Evolutionary conservation across 2,888 invertebrate genomes (phyloP), one percentile per base, ranked within the genome.

Genomic region (Lasioglossum vierecki): DNA sequence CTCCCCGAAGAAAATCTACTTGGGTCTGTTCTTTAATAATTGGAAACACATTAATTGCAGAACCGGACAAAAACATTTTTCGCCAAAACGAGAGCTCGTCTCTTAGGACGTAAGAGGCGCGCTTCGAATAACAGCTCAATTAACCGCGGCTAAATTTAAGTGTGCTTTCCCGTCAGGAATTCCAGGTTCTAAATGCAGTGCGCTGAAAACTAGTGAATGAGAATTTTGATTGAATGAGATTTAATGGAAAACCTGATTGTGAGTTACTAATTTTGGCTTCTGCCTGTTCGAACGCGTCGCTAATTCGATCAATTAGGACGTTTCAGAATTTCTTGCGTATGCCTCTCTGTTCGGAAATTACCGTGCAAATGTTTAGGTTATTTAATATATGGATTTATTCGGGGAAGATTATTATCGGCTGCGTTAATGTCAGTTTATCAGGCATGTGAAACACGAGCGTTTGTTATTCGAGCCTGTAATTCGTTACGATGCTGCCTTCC

Each of bases 41-140:
- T 70, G 70, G n/a, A 70, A 70, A 41, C 41, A n/a, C n/a, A 41
- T 70, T 70, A 70, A 70, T 70, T n/a, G 13, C 70, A 39, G 70
- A 11, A 41, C 22, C 22, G n/a, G n/a, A 70, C 39, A n/a, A n/a
- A n/a, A 70, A 41, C 5, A 70, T n/a, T 41, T 41, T n/a, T 70
- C 18, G n/a, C 22, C 9, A 1, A 35, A 66, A 35, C 18, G 35
- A 18, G 1, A 66, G 13, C 60, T 63, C 26, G 15, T 30, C 11
- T 30, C 60, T 26, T 60, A 4, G n/a, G n/a, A 13, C 26, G 8
- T 35, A 6, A 35, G 2, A 18, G 18, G 26, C 35, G 18, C 18
- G 18, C 22, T 68, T 9, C 22, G 22, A 35, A 39, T 68, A 39
- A 22, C 35, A 68, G 22, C 39, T 22, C 22, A 39, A 68, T 68